phyloP scores from a whole-genome alignment of 2,888 invertebrate species.

The Callinectes sapidus region DNA sequence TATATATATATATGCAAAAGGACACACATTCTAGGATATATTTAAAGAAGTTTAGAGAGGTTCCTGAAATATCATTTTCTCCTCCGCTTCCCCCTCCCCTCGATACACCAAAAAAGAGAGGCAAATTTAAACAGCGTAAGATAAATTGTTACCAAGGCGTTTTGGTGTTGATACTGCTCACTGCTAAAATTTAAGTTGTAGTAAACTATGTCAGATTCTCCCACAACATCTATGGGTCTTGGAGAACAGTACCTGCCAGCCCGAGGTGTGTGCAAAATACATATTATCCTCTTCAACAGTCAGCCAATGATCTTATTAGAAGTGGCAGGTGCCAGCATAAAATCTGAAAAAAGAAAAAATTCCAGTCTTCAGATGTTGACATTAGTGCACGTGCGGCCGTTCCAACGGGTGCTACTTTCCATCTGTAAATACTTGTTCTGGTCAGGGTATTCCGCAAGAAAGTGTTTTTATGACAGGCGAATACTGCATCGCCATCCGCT shows the following conservation, averaged over 20 bases:
- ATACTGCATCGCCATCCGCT: neutral
- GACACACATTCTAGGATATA: neutral
- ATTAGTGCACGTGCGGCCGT: neutral
- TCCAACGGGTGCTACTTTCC: constrained; percentile 19
- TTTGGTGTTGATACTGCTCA: neutral
- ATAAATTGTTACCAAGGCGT: neutral
- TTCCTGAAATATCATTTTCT: neutral
- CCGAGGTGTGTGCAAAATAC: neutral
- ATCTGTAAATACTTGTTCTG: constrained; percentile 14
- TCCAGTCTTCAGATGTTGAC: neutral
- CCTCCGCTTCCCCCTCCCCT: neutral
- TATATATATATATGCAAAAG: neutral
- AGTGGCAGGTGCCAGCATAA: neutral
- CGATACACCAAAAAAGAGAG: neutral
- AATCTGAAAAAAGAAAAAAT: neutral
- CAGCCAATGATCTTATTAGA: neutral
- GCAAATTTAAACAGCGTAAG: neutral
- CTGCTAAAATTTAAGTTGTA: neutral
- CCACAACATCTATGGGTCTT: neutral
- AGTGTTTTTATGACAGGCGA: constrained; percentile 9
- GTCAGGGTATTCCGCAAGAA: constrained; percentile 27
- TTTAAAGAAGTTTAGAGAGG: neutral
- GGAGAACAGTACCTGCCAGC: neutral
- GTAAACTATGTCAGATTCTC: neutral
- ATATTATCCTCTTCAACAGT: neutral